Conservation (phyloP, 2,113 vertebrate genomes). For the Cyanoliseus patagonus region DNA sequence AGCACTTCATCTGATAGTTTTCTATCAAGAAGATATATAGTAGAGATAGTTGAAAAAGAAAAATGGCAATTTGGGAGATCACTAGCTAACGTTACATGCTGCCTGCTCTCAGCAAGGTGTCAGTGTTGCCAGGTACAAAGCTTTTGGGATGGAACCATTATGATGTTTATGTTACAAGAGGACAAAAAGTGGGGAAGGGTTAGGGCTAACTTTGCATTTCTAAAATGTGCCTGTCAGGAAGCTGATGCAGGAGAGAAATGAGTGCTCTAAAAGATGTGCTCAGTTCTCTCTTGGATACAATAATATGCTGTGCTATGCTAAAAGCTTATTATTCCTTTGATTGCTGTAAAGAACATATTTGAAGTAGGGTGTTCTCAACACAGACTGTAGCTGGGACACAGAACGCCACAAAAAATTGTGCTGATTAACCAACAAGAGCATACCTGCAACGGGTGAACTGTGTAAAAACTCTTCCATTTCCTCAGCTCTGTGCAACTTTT, state of each 20-base stretch:
- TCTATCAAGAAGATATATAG: slow-evolving; percentile 13
- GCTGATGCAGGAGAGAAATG: not conserved
- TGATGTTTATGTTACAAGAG: not conserved
- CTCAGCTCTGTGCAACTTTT: not conserved
- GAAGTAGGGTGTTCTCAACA: not conserved
- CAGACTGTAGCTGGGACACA: not conserved
- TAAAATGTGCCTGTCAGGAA: not conserved
- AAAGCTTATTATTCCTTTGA: not conserved
- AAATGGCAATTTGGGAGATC: slow-evolving; percentile 43
- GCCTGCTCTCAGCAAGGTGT: not conserved
- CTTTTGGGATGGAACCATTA: not conserved
- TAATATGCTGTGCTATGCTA: not conserved
- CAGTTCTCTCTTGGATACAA: not conserved
- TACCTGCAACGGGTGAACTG: not conserved
- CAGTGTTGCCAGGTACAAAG: not conserved
- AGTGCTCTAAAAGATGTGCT: not conserved
- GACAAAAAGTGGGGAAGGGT: not conserved
- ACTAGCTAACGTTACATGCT: not conserved
- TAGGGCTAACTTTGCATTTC: not conserved
- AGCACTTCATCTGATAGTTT: slow-evolving; percentile 31
- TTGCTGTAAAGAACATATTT: not conserved
- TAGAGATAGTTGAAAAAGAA: not conserved
- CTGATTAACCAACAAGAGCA: not conserved
- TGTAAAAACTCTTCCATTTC: not conserved
- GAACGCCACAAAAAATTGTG: not conserved